Percentiles rank a stretch among this genome's conserved stretches.
Evolutionary conservation across 2,888 invertebrate species (phyloP).

Genomic region (Arctia plantaginis): DNA sequence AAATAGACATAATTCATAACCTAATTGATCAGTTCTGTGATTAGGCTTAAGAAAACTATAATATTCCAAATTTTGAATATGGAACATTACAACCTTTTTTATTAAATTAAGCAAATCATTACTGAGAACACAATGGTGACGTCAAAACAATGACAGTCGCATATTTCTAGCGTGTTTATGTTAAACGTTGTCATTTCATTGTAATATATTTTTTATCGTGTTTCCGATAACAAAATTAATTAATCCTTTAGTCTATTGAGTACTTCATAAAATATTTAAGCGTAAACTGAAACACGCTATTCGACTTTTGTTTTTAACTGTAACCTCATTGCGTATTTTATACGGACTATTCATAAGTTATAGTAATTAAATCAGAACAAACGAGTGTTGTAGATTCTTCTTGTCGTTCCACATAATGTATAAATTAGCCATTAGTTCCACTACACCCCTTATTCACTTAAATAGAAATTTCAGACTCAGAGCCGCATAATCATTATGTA

Average conservation of each 20-base stretch:
- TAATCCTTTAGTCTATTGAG: background rate
- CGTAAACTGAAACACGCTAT: background rate
- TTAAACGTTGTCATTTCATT: background rate
- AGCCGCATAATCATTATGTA: background rate
- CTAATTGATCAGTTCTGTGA: background rate
- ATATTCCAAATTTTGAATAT: background rate
- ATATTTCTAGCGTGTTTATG: background rate
- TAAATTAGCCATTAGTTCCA: conserved; percentile 4
- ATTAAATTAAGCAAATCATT: background rate
- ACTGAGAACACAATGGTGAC: background rate
- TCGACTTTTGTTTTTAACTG: background rate
- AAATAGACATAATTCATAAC: background rate
- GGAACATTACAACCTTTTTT: background rate
- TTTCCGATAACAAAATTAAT: background rate
- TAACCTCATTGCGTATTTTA: background rate
- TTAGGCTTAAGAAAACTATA: background rate
- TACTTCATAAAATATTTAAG: background rate
- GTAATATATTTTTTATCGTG: background rate
- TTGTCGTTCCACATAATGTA: background rate
- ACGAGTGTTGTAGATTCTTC: background rate
- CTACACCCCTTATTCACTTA: background rate
- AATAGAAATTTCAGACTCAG: background rate
- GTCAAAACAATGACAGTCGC: background rate
- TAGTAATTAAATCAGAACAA: background rate
- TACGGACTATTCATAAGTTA: background rate